Percentiles rank a stretch among this genome's conserved stretches.
Evolutionary conservation across 2,113 vertebrate genomes (phyloP).

Genomic region (Indicator maculatus): DNA sequence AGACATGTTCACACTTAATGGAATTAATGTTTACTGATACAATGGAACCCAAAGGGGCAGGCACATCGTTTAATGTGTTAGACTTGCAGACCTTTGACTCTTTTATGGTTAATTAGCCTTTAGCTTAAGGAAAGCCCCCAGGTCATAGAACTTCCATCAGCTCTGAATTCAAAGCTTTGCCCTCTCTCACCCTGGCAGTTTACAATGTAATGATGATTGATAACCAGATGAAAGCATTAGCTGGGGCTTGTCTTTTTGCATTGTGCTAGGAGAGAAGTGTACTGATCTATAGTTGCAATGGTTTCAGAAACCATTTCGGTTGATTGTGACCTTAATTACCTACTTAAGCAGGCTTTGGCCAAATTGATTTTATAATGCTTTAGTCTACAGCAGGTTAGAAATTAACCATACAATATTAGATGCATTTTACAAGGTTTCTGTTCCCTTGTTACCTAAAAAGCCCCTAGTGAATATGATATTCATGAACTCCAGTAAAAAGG

Average conservation of each 20-base stretch:
- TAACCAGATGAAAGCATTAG: conserved; percentile 65
- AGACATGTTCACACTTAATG: neutral
- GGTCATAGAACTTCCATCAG: conserved; percentile 69
- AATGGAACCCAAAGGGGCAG: conserved; percentile 48
- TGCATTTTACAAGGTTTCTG: conserved; percentile 15
- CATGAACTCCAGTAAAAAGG: neutral
- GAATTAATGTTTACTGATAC: conserved; percentile 53
- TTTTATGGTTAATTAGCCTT: conserved; percentile 71
- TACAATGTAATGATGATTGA: conserved; percentile 71
- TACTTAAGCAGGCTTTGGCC: conserved; percentile 42
- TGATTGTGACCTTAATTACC: conserved; percentile 58
- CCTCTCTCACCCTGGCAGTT: conserved; percentile 66
- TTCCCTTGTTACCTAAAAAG: neutral
- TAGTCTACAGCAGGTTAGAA: conserved; percentile 55
- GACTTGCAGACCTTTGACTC: conserved; percentile 67
- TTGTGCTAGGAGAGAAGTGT: conserved; percentile 43
- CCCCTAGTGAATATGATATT: neutral
- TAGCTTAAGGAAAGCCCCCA: conserved; percentile 54
- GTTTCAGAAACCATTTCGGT: conserved; percentile 36
- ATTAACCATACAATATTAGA: conserved; percentile 30
- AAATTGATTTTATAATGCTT: conserved; percentile 61
- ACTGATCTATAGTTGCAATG: conserved; percentile 41
- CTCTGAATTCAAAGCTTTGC: conserved; percentile 68
- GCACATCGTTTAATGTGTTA: conserved; percentile 24
- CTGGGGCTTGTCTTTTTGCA: conserved; percentile 31